A percentile compares a stretch with the other conserved stretches of the same genome.
phyloP scores from a whole-genome alignment of 1,140 invertebrate genomes.

The Formica selysi region DNA sequence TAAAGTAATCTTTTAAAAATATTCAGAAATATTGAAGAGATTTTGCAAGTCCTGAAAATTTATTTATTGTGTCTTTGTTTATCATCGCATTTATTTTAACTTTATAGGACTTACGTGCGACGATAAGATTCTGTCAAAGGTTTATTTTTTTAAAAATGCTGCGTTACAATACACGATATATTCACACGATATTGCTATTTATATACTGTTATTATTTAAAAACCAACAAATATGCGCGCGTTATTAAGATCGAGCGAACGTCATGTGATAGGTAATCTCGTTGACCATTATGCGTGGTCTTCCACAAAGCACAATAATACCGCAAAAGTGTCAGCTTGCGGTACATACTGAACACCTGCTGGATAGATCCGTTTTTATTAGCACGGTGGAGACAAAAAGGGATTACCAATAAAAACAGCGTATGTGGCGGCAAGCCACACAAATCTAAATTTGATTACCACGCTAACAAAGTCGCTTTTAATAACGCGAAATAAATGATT shows the following conservation, averaged over 20 bases:
- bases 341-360: conserved; percentile 57
- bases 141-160: neutral
- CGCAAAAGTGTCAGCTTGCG: conserved; percentile 56
- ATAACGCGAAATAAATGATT: conserved; percentile 49
- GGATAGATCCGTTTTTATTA: conserved; percentile 65
- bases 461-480: conserved; percentile 60
- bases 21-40: neutral
- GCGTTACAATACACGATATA: neutral
- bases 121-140: neutral
- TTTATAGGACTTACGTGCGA: neutral
- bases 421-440: conserved; percentile 29
- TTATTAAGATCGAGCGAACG: conserved; percentile 41
- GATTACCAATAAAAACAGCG: conserved; percentile 49
- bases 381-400: conserved; percentile 52
- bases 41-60: neutral
- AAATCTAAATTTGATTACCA: conserved; percentile 61
- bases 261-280: conserved; percentile 32
- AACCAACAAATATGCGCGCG: conserved; percentile 5
- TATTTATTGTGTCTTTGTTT: neutral
- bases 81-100: neutral
- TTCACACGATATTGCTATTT: conserved; percentile 9
- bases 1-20: neutral
- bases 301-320: conserved; percentile 57
- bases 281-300: conserved; percentile 51
- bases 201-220: conserved; percentile 34